Base-by-base conservation (phyloP, 1,140 invertebrate species). In the Drosophila erecta region DNA sequence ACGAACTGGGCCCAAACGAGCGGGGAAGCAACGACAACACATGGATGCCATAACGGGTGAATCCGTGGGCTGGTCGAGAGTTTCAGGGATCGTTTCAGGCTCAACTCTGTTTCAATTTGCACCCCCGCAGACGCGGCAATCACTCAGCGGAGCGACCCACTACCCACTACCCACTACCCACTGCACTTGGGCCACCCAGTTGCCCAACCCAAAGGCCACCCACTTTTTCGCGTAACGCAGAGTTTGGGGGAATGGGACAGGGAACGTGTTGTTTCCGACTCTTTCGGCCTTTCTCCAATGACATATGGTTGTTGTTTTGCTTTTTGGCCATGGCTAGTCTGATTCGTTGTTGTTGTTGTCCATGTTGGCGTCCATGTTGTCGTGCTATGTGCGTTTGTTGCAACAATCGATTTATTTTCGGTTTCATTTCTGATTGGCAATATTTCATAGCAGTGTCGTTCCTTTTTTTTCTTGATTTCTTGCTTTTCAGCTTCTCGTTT, bases 381-480 rank as follows among this genome's bases (percentile, higher is more conserved):
- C 30, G 62, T 61, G 60, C 35, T 73, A 55, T 60, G 40, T 76
- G 60, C 76, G 54, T 74, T 72, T 90, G 86, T 90, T 81, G 86
- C 72, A 86, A 81, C 86, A 90, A 90, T 90, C 85, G 86, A 90
- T 90, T 90, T 90, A 90, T 90, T 90, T 90, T 90, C 86, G 87
- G 86, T 90, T 90, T 90, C 87, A 90, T 90, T 90, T 90, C 81
- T 90, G 86, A 90, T 90, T 90, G 86, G 86, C 86, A 90, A 90
- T 90, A 84, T 87, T 87, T 87, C 85, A 89, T 86, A 83, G 58
- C 79, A 59, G 67, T 87, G 75, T 76, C 53, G 47, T 76, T 75
- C 17, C 24, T 5, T 4, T 4, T 24, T 24, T 24, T 24, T 22
- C 3, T 22, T 17, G 17, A 17, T 43, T 59, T 43, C 67, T 53